Conservation (phyloP, 2,113 vertebrate genomes). For the Gambusia holbrooki region DNA sequence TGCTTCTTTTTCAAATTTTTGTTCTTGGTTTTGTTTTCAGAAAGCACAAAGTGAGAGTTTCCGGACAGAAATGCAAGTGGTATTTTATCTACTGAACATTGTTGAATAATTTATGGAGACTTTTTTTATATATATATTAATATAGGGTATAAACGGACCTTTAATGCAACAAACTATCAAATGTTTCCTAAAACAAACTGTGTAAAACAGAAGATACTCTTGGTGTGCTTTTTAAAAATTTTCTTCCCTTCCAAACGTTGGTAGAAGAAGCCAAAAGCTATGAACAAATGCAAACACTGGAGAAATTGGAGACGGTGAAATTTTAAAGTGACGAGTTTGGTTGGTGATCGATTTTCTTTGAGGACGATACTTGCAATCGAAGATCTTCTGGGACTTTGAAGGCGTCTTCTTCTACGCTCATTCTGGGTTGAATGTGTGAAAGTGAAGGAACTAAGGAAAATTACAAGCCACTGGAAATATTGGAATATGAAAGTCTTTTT, state of each 20-base stretch:
- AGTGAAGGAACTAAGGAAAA: conserved; percentile 72
- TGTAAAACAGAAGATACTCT: conserved; percentile 52
- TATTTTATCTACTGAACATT: conserved; percentile 80
- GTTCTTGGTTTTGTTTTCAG: conserved; percentile 69
- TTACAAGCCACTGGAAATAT: conserved; percentile 39
- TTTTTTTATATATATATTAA: conserved; percentile 57
- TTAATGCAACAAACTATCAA: conserved; percentile 59
- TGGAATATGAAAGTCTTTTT: conserved; percentile 46
- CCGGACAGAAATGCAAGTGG: conserved; percentile 75
- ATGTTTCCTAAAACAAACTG: conserved; percentile 48
- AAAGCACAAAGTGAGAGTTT: conserved; percentile 81
- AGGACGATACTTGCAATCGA: conserved; percentile 36
- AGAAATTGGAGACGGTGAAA: conserved; percentile 35
- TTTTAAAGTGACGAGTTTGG: conserved; percentile 37
- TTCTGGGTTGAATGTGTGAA: conserved; percentile 64
- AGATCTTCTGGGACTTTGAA: conserved; percentile 59
- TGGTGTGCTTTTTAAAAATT: conserved; percentile 16
- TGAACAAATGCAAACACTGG: conserved; percentile 75
- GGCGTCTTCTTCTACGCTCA: conserved; percentile 45
- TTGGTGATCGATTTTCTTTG: conserved; percentile 57
- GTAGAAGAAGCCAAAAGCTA: conserved; percentile 60
- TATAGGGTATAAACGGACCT: conserved; percentile 67
- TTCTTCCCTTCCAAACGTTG: conserved; percentile 32
- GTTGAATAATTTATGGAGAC: conserved; percentile 79
- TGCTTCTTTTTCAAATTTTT: conserved; percentile 78